Conservation (phyloP, 1,140 invertebrate genomes). For the Chrysomallon squamiferum region DNA sequence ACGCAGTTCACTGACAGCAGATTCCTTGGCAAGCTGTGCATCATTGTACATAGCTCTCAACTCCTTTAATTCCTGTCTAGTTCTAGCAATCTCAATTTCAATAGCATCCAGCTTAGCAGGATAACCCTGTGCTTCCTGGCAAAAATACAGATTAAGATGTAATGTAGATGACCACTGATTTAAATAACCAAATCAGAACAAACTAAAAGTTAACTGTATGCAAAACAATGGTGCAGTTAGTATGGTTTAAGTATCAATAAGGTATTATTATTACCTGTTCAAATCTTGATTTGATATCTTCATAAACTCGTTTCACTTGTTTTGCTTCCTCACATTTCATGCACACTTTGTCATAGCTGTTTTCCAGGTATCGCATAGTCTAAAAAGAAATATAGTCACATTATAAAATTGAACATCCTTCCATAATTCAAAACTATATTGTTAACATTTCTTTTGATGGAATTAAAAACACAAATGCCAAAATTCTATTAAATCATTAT, state of each 20-base stretch:
- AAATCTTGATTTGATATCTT: slow-evolving; percentile 60
- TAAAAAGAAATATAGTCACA: slow-evolving; percentile 23
- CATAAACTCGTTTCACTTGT: slow-evolving; percentile 62
- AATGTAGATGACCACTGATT: too few species aligned
- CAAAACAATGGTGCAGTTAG: too few species aligned
- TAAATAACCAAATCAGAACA: too few species aligned
- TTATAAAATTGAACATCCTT: not conserved
- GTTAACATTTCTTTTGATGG: not conserved
- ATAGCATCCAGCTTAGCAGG: slow-evolving; percentile 49
- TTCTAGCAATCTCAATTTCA: slow-evolving; percentile 53
- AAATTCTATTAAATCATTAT: too few species aligned
- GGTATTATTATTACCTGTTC: slow-evolving; percentile 49
- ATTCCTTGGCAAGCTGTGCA: slow-evolving; percentile 58
- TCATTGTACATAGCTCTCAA: slow-evolving; percentile 60
- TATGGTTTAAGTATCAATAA: too few species aligned
- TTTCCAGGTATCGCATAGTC: slow-evolving; percentile 62
- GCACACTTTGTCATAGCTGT: slow-evolving; percentile 62
- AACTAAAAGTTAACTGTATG: too few species aligned
- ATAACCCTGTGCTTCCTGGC: slow-evolving; percentile 55
- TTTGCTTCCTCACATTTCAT: slow-evolving; percentile 64
- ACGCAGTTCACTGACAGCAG: slow-evolving; percentile 52
- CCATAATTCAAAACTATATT: not conserved
- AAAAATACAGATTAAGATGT: too few species aligned
- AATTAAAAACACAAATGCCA: not conserved
- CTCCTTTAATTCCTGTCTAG: slow-evolving; percentile 54